Evolutionary conservation across 1,140 invertebrate genomes (phyloP), one percentile per base, ranked within the genome.

Genomic region (Aphelenchoides avenae): DNA sequence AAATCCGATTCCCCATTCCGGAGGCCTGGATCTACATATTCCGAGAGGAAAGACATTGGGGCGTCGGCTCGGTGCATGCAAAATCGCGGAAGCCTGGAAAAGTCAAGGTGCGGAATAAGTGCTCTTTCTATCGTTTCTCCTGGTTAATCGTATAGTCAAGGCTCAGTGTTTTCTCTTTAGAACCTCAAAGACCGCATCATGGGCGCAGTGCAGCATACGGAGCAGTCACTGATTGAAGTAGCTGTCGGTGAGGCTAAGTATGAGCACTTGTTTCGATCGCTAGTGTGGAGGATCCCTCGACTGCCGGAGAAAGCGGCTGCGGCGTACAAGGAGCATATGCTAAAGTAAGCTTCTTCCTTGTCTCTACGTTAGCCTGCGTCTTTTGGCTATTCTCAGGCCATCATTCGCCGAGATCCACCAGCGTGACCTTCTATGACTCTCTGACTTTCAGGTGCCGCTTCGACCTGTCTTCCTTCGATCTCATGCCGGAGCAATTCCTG

Each of bases 1-100:
- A 89, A 73, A 87, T 99, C 34, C 83, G 90, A 50, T 94, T 98
- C 78, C 92, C 93, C 4, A 91, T 99, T 62, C 95, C 95, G 24
- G 94, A 99, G 80, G 89, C 88, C 72, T 99, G 95, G 95, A 80
- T 98, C 68, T 99, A 99, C 79, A 82, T 96, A 70, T 98, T 99
- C 80, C 84, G 95, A 57, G 91, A 95, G 18, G 94, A 99, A 78
- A 94, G 96, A 74, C 89, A 95, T 78, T 97, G 96, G 81, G 84
- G 92, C 71, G 96, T 96, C 78, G 95, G 95, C n/a, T 95, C 92
- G 3, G 88, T 97, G 0, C 96, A 98, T 80, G 92, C 92, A 0
- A 88, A 91, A 18, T 89, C 91, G 69, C 82, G 91, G 78, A 84
- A 86, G 70, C 79, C 83, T 4, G 84, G 83, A 40, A 84, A 83